Evolutionary conservation across 2,113 vertebrate genomes (phyloP).

Genomic region (Bubo blakistoni): DNA sequence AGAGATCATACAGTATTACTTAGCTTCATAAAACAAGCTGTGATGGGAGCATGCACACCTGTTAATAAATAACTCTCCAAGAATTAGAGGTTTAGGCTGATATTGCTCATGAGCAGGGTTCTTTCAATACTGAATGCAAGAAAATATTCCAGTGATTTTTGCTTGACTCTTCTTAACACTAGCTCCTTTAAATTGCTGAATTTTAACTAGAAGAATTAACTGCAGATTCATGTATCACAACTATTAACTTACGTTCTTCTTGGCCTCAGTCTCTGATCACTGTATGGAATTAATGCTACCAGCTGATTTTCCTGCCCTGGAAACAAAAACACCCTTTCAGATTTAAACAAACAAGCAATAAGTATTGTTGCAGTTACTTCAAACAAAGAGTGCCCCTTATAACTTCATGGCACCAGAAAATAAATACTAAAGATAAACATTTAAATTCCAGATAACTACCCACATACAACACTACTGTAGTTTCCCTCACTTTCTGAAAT

Average conservation of each 20-base stretch:
- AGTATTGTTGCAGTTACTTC: not conserved
- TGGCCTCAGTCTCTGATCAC: slow-evolving; percentile 90
- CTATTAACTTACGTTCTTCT: slow-evolving; percentile 90
- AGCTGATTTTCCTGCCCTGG: slow-evolving; percentile 97
- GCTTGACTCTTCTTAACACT: not conserved
- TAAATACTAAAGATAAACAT: not conserved
- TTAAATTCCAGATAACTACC: not conserved
- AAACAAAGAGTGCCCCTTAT: not conserved
- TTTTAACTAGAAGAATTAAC: not conserved
- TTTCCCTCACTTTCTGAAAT: not conserved
- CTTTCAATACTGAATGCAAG: not conserved
- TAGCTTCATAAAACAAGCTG: not conserved
- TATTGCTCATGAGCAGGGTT: not conserved
- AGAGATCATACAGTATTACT: not conserved
- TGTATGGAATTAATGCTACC: slow-evolving; percentile 97
- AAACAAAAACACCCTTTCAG: slow-evolving; percentile 45
- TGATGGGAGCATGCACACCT: not conserved
- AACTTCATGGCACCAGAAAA: not conserved
- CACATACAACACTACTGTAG: not conserved
- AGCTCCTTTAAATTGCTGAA: not conserved
- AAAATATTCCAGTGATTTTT: not conserved
- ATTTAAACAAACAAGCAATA: slow-evolving; percentile 8
- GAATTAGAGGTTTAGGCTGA: not conserved
- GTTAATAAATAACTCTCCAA: not conserved
- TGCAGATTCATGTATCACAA: not conserved